Base-by-base conservation (phyloP, 2,113 vertebrate species). In the Amblyopsis rosae region DNA sequence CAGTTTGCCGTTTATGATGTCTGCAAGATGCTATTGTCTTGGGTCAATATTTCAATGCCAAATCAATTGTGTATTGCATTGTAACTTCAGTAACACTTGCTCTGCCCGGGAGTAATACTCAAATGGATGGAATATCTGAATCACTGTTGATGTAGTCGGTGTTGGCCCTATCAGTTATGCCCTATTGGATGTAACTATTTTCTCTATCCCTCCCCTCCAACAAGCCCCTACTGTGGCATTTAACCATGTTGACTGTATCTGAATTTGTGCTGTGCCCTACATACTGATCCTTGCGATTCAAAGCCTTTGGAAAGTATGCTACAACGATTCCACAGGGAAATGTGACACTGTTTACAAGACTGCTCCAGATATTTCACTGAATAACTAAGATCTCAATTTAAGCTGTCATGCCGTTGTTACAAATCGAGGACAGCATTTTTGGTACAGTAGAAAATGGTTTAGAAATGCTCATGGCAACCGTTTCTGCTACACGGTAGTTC, bases 271-370 rank as follows among this genome's bases (percentile, higher is more conserved):
- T 59, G 49, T 80, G 90, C 59, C 89, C 88, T 83, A 88, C 75
- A 86, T 90, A 53, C 68, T 0, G 49, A 72, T 72, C 63, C 55
- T 47, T 59, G 55, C 74, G 69, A 82, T 72, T 72, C 60, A 70
- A 67, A 82, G 70, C 49, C 16, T 17, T 53, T 32, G 70, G 59
- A 62, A 87, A 86, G 77, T 72, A 56, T 63, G 67, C 69, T 80
- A 71, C 66, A 63, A 56, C 82, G 51, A 77, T 84, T 69, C 63
- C 72, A 63, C 12, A 74, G 75, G 71, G 73, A 77, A 70, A 73
- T 67, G 68, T 83, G 82, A 80, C 86, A 64, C 26, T 26, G 82
- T 90, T 90, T 89, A 86, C 78, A 69, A 86, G 76, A 75, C 47
- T 82, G 61, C 86, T 83, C 73, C 65, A 67, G 62, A 72, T 82